Evolutionary conservation across 2,797 vertebrate genomes (phyloP).

Genomic region (Lithobates sylvaticus): DNA sequence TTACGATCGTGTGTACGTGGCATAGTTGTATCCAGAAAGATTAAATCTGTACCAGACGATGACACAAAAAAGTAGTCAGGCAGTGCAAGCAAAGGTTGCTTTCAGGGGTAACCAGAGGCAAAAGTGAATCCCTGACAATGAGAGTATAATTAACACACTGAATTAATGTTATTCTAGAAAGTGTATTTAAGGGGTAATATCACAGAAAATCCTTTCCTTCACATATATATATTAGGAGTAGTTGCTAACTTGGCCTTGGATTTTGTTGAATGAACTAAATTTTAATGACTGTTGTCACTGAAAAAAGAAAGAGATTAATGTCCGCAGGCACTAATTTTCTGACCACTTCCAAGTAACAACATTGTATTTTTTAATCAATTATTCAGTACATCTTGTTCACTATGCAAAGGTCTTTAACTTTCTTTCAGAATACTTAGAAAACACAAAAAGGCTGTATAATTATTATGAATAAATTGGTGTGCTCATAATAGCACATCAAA

Average conservation of each 20-base stretch:
- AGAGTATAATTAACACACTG: slow-evolving; percentile 24
- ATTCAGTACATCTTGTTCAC: background rate
- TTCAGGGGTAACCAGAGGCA: too few species aligned
- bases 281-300: slow-evolving; percentile 45
- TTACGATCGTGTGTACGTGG: too few species aligned
- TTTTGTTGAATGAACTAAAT: slow-evolving; percentile 44
- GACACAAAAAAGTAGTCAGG: too few species aligned
- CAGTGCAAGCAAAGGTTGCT: too few species aligned
- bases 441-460: background rate
- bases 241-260: slow-evolving; percentile 42
- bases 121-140: slow-evolving; percentile 23
- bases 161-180: slow-evolving; percentile 29
- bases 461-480: background rate
- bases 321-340: slow-evolving; percentile 30
- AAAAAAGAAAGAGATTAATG: slow-evolving; percentile 36
- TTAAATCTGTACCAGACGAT: too few species aligned
- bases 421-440: background rate
- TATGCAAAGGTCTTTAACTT: background rate
- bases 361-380: slow-evolving; percentile 32
- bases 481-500: too few species aligned
- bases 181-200: slow-evolving; percentile 25
- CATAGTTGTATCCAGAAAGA: too few species aligned
- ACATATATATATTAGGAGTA: slow-evolving; percentile 27
- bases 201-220: slow-evolving; percentile 40
- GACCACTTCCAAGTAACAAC: slow-evolving; percentile 2